These are phyloP conservation scores for Diarsia brunnea DNA, from an alignment of 2,888 invertebrate genomes.

Conservation along the genomic window DNA sequence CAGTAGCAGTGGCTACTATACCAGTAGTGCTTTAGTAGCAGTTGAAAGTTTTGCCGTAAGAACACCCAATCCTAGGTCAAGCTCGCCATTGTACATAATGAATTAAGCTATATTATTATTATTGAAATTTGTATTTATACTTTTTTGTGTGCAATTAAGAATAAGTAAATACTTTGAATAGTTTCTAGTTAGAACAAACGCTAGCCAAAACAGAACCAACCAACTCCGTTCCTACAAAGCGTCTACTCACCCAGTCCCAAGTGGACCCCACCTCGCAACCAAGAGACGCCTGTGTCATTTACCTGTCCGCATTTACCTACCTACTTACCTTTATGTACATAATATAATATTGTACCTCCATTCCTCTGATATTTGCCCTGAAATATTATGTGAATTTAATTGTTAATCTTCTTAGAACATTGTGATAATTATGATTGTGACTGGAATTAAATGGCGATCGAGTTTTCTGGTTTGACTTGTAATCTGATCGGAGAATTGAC, in stretches of 20 bases:
- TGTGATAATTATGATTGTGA: background rate
- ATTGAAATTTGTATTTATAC: too few species aligned
- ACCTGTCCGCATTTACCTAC: slow-evolving; percentile 85
- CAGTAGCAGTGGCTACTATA: too few species aligned
- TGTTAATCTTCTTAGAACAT: slow-evolving; percentile 47
- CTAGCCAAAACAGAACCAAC: background rate
- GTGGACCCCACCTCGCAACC: slow-evolving; percentile 65
- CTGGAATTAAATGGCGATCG: slow-evolving; percentile 13
- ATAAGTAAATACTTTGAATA: background rate
- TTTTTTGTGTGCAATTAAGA: too few species aligned
- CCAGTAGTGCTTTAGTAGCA: too few species aligned
- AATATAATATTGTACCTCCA: slow-evolving; percentile 53
- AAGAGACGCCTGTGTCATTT: slow-evolving; percentile 80
- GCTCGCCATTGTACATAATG: too few species aligned
- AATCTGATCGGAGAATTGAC: slow-evolving; percentile 14
- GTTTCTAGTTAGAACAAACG: background rate
- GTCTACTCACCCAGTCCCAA: slow-evolving; percentile 53
- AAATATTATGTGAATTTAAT: slow-evolving; percentile 45
- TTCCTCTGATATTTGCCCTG: slow-evolving; percentile 39
- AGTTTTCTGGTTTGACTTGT: slow-evolving; percentile 19
- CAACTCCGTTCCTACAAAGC: background rate
- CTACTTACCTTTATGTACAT: slow-evolving; percentile 70
- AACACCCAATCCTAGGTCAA: too few species aligned
- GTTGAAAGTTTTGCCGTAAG: too few species aligned
- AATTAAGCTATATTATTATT: too few species aligned